Percentiles rank a stretch among this genome's conserved stretches.
These are phyloP conservation scores for Diaprepes abbreviatus DNA, from an alignment of 2,888 invertebrate genomes.

Conservation along the genomic window DNA sequence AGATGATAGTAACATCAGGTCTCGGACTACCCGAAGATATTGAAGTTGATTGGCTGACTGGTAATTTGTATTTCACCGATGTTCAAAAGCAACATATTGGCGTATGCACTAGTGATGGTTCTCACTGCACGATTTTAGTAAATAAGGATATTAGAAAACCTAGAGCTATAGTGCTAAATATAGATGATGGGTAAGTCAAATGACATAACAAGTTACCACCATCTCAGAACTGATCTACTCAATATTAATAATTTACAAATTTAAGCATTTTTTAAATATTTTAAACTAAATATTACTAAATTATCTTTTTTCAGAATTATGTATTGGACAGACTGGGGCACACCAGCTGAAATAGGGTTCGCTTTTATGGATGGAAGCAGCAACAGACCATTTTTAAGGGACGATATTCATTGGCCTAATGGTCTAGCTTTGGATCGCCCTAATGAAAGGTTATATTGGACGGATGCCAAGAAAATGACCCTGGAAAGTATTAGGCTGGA, in stretches of 20 bases:
- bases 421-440: slow-evolving; percentile 88
- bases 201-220: too few relatives aligned
- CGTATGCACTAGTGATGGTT: slow-evolving; percentile 79
- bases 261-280: too few relatives aligned
- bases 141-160: slow-evolving; percentile 76
- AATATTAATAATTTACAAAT: too few relatives aligned
- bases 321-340: slow-evolving; percentile 95
- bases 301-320: slow-evolving; percentile 73
- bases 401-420: slow-evolving; percentile 83
- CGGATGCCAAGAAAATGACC: slow-evolving; percentile 80
- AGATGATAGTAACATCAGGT: slow-evolving; percentile 76
- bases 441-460: slow-evolving; percentile 87
- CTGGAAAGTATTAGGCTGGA: slow-evolving; percentile 77
- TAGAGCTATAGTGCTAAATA: slow-evolving; percentile 78
- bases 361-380: slow-evolving; percentile 89
- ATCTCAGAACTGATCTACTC: too few relatives aligned
- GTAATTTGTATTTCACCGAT: slow-evolving; percentile 88
- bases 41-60: slow-evolving; percentile 83
- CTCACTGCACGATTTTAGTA: slow-evolving; percentile 75
- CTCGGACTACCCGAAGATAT: slow-evolving; percentile 81
- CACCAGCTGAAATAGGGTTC: slow-evolving; percentile 78
- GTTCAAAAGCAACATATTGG: slow-evolving; percentile 78
- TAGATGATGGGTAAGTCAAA: slow-evolving; percentile 73
- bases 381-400: slow-evolving; percentile 73
- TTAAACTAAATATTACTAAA: too few relatives aligned